A percentile compares a stretch with the other conserved stretches of the same genome.
Conservation (phyloP, 2,113 vertebrate genomes). For the Boulengeromyrus knoepffleri region DNA sequence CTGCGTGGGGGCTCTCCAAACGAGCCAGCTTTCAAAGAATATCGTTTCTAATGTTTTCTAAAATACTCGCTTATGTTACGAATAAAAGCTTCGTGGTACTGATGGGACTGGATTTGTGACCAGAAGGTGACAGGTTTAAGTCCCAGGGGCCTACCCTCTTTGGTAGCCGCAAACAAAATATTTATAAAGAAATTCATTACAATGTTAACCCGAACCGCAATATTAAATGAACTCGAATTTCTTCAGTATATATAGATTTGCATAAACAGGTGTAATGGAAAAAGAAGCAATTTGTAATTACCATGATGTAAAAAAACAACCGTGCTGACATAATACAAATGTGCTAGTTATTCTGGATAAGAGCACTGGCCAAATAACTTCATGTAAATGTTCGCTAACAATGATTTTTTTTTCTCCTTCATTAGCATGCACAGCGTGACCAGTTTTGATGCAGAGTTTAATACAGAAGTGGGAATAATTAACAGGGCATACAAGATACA, state of each 20-base stretch:
- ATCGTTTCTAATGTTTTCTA: neutral
- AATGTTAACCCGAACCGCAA: neutral
- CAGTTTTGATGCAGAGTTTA: neutral
- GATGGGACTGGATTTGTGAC: neutral
- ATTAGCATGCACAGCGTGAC: neutral
- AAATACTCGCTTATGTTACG: neutral
- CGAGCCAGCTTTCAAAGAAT: neutral
- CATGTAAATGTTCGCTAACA: neutral
- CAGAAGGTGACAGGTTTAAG: neutral
- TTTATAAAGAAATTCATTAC: neutral
- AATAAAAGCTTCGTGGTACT: neutral
- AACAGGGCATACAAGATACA: constrained; percentile 3
- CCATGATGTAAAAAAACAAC: neutral
- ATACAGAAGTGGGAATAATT: constrained; percentile 6
- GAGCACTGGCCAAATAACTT: neutral
- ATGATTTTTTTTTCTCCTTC: constrained; percentile 1
- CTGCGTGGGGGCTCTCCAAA: neutral
- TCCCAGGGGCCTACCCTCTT: neutral
- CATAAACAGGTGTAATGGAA: neutral
- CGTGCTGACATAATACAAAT: neutral
- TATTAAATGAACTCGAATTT: neutral
- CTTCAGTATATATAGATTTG: neutral
- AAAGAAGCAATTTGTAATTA: constrained; percentile 7
- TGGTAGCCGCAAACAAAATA: neutral
- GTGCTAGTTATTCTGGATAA: neutral